These are phyloP conservation scores for Cephus nigrinus DNA, from an alignment of 2,888 invertebrate genomes.

Conservation along the genomic window DNA sequence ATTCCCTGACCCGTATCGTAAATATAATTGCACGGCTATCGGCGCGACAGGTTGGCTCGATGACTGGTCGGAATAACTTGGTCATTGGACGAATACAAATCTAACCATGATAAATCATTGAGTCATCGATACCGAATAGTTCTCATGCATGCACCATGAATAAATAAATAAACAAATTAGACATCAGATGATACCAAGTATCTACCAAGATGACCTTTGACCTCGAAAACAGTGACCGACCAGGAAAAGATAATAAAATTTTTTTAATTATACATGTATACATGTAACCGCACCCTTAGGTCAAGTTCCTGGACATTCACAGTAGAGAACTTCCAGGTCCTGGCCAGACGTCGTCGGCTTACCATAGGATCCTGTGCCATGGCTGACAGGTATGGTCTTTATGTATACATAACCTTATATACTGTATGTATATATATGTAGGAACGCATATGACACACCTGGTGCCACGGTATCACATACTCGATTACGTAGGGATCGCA, in stretches of 20 bases:
- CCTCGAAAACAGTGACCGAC: background rate
- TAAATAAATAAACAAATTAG: background rate
- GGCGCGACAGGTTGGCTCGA: background rate
- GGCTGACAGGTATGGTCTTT: conserved; percentile 5
- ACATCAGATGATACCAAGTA: background rate
- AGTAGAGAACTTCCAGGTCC: conserved; percentile 11
- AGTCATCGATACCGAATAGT: background rate
- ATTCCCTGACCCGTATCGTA: background rate
- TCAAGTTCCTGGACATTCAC: conserved; percentile 24
- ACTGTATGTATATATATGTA: conserved; percentile 10
- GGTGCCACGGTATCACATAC: background rate
- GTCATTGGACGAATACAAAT: background rate
- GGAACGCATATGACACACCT: conserved; percentile 11
- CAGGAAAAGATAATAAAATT: background rate
- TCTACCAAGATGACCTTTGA: background rate
- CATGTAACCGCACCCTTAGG: conserved; percentile 30
- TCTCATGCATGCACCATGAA: background rate
- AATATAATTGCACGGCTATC: background rate
- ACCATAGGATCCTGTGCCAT: conserved; percentile 27
- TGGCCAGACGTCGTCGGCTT: conserved; percentile 21
- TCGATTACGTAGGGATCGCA: conserved; percentile 24
- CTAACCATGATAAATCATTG: background rate
- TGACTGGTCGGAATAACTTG: background rate
- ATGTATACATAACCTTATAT: conserved; percentile 7
- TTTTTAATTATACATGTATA: background rate